Percentiles rank a stretch among this genome's conserved stretches.
phyloP scores from a whole-genome alignment of 2,888 invertebrate genomes.

The Megalurothrips usitatus region DNA sequence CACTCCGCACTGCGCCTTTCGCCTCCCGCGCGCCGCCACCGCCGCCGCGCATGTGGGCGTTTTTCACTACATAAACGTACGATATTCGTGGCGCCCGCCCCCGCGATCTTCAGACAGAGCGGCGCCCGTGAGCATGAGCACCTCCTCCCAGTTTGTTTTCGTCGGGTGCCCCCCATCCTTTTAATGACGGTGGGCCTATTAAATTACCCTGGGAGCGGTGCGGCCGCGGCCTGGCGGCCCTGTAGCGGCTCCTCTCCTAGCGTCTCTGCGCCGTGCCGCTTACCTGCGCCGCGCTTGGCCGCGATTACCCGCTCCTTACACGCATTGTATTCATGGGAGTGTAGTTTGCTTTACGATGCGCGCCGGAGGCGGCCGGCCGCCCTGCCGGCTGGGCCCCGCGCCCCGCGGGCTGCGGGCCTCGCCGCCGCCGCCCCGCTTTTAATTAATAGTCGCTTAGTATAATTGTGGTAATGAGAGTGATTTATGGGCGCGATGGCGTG shows the following conservation, averaged over 20 bases:
- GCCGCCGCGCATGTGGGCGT: not conserved
- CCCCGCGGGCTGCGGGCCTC: not conserved
- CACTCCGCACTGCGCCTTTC: not conserved
- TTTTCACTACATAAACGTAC: not conserved
- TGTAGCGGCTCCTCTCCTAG: not conserved
- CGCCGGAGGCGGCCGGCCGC: not conserved
- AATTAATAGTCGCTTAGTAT: conserved; percentile 23
- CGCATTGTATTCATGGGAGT: conserved; percentile 7
- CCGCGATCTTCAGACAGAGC: too few relatives aligned
- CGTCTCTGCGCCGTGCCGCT: too few relatives aligned
- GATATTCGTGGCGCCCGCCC: too few relatives aligned
- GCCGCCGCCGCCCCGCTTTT: not conserved
- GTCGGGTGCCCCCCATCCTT: not conserved
- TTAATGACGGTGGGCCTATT: not conserved
- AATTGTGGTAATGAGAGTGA: conserved; percentile 20
- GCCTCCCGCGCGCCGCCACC: not conserved
- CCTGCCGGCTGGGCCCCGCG: not conserved
- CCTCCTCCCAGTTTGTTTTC: not conserved
- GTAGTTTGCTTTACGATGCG: conserved; percentile 13
- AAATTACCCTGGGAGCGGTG: not conserved
- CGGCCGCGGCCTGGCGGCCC: not conserved
- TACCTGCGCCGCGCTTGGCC: too few relatives aligned
- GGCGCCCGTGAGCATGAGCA: too few relatives aligned
- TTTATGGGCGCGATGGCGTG: not conserved
- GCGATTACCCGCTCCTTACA: not conserved